Percentiles rank a stretch among this genome's conserved stretches.
These are phyloP conservation scores for Himalopsyche anomala DNA, from an alignment of 2,888 invertebrate species.

Conservation along the genomic window DNA sequence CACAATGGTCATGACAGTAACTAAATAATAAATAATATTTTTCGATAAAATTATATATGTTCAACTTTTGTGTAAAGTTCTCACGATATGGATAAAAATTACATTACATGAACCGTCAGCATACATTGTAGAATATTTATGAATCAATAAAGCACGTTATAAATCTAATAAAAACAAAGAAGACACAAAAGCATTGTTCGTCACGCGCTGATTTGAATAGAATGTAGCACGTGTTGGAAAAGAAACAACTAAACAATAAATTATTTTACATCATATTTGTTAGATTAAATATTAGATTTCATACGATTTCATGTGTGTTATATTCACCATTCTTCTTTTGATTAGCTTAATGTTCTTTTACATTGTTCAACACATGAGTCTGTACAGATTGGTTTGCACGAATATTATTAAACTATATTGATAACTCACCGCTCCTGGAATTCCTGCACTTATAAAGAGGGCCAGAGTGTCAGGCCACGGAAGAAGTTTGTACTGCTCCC, in stretches of 20 bases:
- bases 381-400: no score
- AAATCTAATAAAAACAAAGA: background rate
- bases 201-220: background rate
- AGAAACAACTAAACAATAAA: background rate
- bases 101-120: no score
- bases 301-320: no score
- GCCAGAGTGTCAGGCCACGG: slow-evolving; percentile 97
- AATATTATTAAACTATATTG: background rate
- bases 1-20: no score
- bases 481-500: slow-evolving; percentile 94
- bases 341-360: background rate
- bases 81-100: no score
- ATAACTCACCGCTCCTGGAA: slow-evolving; percentile 90
- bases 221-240: slow-evolving; percentile 17
- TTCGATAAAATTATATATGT: no score
- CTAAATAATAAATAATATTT: no score
- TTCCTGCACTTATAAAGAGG: slow-evolving; percentile 93
- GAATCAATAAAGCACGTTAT: background rate
- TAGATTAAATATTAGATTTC: no score
- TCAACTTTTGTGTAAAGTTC: no score
- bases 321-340: no score
- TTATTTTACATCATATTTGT: no score
- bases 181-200: background rate
- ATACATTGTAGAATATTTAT: no score
- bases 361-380: background rate